Conservation (phyloP, 2,113 vertebrate genomes). For the Bucco capensis region DNA sequence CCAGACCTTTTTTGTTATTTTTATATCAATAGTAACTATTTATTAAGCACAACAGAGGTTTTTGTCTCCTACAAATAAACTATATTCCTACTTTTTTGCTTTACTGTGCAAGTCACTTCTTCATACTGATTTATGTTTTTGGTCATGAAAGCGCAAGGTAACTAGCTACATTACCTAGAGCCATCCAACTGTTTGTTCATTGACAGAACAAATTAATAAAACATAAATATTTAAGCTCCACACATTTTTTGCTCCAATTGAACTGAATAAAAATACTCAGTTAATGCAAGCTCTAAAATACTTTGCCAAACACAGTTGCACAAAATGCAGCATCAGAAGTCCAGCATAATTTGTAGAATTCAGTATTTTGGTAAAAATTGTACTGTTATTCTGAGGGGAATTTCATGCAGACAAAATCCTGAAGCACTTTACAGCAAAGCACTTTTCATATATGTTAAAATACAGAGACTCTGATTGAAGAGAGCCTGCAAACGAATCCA, state of each 20-base stretch:
- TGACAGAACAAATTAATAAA: background rate
- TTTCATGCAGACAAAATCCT: background rate
- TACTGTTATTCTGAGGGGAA: background rate
- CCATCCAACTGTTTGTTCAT: background rate
- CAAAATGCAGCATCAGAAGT: background rate
- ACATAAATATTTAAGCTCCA: background rate
- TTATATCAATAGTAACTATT: background rate
- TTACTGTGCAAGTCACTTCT: background rate
- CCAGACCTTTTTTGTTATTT: background rate
- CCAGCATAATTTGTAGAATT: background rate
- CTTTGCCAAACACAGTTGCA: background rate
- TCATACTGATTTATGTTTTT: background rate
- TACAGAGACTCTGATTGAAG: constrained; percentile 89
- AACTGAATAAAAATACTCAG: background rate
- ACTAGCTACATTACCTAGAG: background rate
- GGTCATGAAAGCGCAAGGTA: background rate
- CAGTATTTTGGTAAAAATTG: background rate
- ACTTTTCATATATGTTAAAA: constrained; percentile 90
- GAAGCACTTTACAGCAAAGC: constrained; percentile 79
- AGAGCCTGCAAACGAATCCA: constrained; percentile 83
- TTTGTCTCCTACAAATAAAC: background rate
- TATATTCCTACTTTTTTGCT: background rate
- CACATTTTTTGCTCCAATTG: background rate
- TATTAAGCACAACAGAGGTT: background rate
- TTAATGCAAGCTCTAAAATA: background rate